Evolutionary conservation across 2,113 vertebrate genomes (phyloP).

Genomic region (Alligator mississippiensis): DNA sequence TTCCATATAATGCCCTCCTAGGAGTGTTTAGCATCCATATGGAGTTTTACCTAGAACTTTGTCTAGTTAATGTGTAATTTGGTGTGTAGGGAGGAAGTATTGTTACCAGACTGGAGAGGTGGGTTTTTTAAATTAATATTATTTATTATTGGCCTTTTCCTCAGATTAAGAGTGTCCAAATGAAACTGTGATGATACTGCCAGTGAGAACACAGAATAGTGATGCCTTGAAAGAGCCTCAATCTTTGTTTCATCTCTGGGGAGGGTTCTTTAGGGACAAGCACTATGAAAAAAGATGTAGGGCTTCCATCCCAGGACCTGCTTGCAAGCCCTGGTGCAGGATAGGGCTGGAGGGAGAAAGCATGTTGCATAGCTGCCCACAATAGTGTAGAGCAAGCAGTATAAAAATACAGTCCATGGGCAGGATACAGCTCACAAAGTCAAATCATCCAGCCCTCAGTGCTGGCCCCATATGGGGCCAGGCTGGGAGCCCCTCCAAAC

Average conservation of each 20-base stretch:
- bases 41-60: background rate
- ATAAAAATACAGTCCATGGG: no score
- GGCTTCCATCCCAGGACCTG: background rate
- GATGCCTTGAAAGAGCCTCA: background rate
- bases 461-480: no score
- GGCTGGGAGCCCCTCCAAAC: no score
- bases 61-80: conserved; percentile 13
- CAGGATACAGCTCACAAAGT: no score
- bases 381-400: no score
- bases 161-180: background rate
- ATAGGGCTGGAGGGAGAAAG: background rate
- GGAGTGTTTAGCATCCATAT: background rate
- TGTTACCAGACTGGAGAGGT: background rate
- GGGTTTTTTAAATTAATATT: background rate
- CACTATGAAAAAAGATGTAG: background rate
- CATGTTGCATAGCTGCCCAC: background rate
- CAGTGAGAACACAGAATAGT: background rate
- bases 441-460: no score
- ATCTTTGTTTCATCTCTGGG: background rate
- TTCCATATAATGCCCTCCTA: background rate
- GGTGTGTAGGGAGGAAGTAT: background rate
- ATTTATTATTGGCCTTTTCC: background rate
- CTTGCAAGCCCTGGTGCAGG: background rate
- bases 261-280: background rate
- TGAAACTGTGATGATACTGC: background rate